A percentile compares a stretch with the other conserved stretches of the same genome.
Evolutionary conservation across 2,113 vertebrate species (phyloP).

Genomic region (Vulpes ferrilata): DNA sequence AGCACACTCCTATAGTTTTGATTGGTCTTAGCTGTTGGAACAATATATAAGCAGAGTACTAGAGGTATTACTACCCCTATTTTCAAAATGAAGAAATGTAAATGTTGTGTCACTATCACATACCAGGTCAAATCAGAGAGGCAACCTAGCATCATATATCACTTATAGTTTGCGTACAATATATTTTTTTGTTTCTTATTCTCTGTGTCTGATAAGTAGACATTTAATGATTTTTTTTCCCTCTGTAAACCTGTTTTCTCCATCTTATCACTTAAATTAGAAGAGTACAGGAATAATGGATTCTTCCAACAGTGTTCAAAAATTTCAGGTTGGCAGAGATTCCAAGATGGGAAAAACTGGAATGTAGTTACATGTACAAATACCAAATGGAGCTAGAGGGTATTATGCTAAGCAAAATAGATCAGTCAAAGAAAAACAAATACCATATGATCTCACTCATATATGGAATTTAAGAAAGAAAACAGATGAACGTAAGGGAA

Average conservation of each 20-base stretch:
- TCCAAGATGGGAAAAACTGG: background rate
- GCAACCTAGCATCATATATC: background rate
- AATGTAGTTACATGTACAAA: background rate
- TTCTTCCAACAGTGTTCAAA: background rate
- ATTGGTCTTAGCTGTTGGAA: background rate
- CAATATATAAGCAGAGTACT: background rate
- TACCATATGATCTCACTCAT: background rate
- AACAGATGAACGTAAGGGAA: background rate
- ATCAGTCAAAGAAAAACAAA: background rate
- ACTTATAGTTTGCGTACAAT: background rate
- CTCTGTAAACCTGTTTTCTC: background rate
- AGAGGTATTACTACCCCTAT: fast-evolving
- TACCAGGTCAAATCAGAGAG: background rate
- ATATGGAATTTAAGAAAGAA: background rate
- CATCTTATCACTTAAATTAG: background rate
- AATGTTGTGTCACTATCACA: background rate
- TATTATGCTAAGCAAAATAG: background rate
- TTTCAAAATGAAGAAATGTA: background rate
- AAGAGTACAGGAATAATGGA: background rate
- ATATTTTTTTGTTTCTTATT: background rate
- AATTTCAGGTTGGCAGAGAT: background rate
- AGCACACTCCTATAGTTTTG: background rate
- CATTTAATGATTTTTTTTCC: background rate
- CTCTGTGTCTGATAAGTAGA: background rate
- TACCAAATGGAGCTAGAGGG: background rate